phyloP scores from a whole-genome alignment of 2,113 vertebrate species.

The Todiramphus saurophagus region DNA sequence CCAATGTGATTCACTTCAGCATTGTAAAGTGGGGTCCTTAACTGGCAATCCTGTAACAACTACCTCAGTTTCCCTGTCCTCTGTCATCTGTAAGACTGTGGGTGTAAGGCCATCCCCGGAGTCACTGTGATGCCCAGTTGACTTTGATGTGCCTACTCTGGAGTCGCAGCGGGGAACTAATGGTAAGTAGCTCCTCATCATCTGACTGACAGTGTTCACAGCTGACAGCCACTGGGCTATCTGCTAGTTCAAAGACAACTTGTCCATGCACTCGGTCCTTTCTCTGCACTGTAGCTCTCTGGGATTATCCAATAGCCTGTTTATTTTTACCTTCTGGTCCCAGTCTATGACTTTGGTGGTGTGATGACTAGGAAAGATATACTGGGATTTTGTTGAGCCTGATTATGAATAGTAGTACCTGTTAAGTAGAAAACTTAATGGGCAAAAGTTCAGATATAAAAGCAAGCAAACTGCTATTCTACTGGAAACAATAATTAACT shows the following conservation, averaged over 20 bases:
- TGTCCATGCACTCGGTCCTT: neutral
- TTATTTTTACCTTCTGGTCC: neutral
- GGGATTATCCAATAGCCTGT: neutral
- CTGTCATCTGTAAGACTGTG: neutral
- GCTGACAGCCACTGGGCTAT: neutral
- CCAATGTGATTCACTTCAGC: neutral
- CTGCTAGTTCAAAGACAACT: neutral
- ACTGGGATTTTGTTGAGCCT: neutral
- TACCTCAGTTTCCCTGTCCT: neutral
- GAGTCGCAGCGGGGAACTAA: neutral
- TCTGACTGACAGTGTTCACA: neutral
- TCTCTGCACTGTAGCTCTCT: neutral
- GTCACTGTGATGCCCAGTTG: neutral
- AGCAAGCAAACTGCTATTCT: neutral
- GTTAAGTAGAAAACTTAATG: neutral
- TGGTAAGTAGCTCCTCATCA: neutral
- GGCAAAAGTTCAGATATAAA: neutral
- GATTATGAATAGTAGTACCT: neutral
- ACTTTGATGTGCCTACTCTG: neutral
- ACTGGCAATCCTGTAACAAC: neutral
- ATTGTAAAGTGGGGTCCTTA: neutral
- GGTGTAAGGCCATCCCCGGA: neutral
- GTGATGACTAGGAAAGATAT: neutral
- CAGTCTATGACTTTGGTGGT: neutral
- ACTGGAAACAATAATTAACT: neutral